Conservation (phyloP, 2,797 vertebrate genomes). For the Eurystomus glaucurus region DNA sequence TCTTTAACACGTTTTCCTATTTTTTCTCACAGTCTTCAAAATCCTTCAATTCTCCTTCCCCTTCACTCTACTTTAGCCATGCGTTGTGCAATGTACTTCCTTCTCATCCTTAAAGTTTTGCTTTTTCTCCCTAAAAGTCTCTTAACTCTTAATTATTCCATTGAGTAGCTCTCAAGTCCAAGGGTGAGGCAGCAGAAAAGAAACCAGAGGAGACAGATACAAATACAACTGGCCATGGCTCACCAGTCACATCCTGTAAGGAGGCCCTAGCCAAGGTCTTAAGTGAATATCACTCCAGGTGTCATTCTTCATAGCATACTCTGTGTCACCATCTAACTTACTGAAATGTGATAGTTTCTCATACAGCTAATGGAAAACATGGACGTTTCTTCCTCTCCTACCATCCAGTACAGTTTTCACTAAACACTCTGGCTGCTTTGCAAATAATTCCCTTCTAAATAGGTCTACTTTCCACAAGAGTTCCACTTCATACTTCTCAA, state of each 20-base stretch:
- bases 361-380: background rate
- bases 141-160: background rate
- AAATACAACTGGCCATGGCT: accelerated
- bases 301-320: background rate
- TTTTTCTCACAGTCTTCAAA: background rate
- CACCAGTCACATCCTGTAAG: background rate
- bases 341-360: background rate
- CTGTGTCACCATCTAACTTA: background rate
- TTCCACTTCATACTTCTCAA: background rate
- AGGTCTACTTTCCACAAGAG: background rate
- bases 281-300: background rate
- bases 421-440: background rate
- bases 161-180: background rate
- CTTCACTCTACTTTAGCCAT: background rate
- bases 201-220: background rate
- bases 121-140: background rate
- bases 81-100: background rate
- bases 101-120: background rate
- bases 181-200: background rate
- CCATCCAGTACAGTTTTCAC: background rate
- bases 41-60: background rate
- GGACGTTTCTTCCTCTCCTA: background rate
- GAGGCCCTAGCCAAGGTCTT: background rate
- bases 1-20: background rate
- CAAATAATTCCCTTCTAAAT: background rate